Evolutionary conservation across 2,113 vertebrate species (phyloP), one percentile per base, ranked within the genome.

Genomic region (Phyllopteryx taeniolatus): DNA sequence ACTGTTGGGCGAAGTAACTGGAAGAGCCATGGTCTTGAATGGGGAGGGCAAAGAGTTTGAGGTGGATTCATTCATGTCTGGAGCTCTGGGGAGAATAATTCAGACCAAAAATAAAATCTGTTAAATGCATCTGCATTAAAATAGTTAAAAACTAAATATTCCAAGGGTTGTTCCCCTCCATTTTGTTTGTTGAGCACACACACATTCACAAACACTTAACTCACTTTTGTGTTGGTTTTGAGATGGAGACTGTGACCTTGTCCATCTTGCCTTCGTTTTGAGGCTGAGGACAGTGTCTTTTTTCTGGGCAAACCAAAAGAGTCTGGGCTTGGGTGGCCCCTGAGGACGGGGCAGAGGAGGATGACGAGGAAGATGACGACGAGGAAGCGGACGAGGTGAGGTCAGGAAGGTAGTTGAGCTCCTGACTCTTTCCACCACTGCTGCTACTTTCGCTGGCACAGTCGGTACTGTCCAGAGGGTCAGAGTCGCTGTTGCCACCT

Each of bases 371-470:
- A 35, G 91, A 91, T 2, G 87, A 92, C 46, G 83, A 92, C 46
- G 91, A 93, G 57, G 93, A 90, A 14, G 94, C 93, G 0, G 94
- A 92, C 42, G 96, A 96, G 86, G 95, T 88, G 0, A 94, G 94
- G 90, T 96, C 95, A 82, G 95, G 90, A 74, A 91, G 90, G 84
- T 88, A 91, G 89, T 88, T 95, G 81, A 96, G 83, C 88, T 98
- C 97, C 44, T 98, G 98, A 92, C 95, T 98, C 78, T 98, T 99
- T 72, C 97, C 93, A 31, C 97, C 96, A 39, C 95, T 91, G 88
- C 90, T 98, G 84, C 96, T 98, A 82, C 96, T 97, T 85, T 99
- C 98, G 0, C 95, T 99, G 31, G 95, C 98, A 92, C 98, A 99
- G 70, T 98, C 96, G 57, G 96, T 96, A 91, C 95, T 97, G 49